Base-by-base conservation (phyloP, 2,797 vertebrate genomes). In the Protonibea diacanthus region DNA sequence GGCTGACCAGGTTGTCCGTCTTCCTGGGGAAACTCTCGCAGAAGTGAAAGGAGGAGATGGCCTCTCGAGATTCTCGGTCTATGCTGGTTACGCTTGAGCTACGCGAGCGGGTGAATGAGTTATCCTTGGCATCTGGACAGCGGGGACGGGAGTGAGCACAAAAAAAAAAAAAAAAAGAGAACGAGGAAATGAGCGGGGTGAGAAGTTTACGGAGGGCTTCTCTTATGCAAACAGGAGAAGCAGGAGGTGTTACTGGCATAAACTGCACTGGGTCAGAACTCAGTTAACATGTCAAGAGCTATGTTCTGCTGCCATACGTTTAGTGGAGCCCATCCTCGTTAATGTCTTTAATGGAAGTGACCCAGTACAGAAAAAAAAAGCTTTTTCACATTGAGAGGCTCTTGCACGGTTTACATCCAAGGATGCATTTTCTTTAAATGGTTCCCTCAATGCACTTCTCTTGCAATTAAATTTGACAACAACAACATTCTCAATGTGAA, bases 11-110 rank as follows among this genome's bases (percentile, higher is more conserved):
- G 0, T 89, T 88, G 64, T 99, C 97, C 0, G 93, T 88, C 93
- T 97, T 99, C 87, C 96, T 96, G 29, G 96, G 95, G 80, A 95
- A 96, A 40, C 96, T 97, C 92, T 99, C 98, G 78, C 96, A 97
- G 86, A 99, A 99, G 91, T 96, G 95, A 83, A 99, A 96, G 88
- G 97, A 95, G 70, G 97, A 98, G 93, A 99, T 96, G 66, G 97
- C 96, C 92, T 99, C 98, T 0, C 97, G 96, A 33, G 97, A 96
- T 86, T 99, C 98, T 80, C 97, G 94, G 86, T 99, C 98, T 86
- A 99, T 98, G 94, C 98, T 99, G 91, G 97, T 96, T 76, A 99
- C 97, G 49, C 98, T 99, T 74, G 98, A 99, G 87, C 97, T 99
- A 78, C 97, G 95, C 0, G 98, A 99, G 83, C 97, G 96, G 89